A percentile compares a stretch with the other conserved stretches of the same genome.
These are phyloP conservation scores for Epinephelus awoara DNA, from an alignment of 2,797 vertebrate genomes.

Conservation along the genomic window DNA sequence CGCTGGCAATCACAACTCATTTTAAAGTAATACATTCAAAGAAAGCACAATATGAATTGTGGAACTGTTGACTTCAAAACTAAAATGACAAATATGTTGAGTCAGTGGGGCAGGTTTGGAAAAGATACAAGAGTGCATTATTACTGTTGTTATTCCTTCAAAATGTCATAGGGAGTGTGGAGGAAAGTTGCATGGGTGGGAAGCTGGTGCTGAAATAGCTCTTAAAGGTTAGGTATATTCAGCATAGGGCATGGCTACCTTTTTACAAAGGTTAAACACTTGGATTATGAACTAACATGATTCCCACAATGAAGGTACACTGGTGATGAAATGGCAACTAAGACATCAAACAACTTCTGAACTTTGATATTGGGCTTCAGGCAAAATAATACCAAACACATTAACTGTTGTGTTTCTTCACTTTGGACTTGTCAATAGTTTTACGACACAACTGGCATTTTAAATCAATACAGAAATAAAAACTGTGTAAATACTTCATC, in stretches of 20 bases:
- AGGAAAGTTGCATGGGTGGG: conserved; percentile 45
- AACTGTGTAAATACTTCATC: neutral
- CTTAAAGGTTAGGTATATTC: conserved; percentile 83
- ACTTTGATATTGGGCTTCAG: conserved; percentile 3
- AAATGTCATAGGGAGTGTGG: conserved; percentile 81
- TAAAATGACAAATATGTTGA: conserved; percentile 42
- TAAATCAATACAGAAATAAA: neutral
- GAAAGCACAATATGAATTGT: conserved; percentile 20
- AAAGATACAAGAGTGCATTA: conserved; percentile 35
- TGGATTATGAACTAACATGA: conserved; percentile 57
- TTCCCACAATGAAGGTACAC: conserved; percentile 22
- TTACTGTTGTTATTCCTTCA: conserved; percentile 62
- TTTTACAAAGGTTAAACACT: conserved; percentile 78
- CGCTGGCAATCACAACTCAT: conserved; percentile 35
- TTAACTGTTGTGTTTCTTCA: neutral
- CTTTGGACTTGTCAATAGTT: neutral
- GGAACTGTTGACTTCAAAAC: conserved; percentile 26
- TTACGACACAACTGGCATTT: neutral
- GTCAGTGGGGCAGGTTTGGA: conserved; percentile 18
- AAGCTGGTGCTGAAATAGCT: conserved; percentile 65
- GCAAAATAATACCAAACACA: conserved; percentile 9
- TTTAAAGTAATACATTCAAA: conserved; percentile 47
- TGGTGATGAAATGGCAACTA: conserved; percentile 22
- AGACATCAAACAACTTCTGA: neutral
- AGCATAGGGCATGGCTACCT: conserved; percentile 45